phyloP scores from a whole-genome alignment of 2,797 vertebrate genomes.

The Anisognathus igniventris region DNA sequence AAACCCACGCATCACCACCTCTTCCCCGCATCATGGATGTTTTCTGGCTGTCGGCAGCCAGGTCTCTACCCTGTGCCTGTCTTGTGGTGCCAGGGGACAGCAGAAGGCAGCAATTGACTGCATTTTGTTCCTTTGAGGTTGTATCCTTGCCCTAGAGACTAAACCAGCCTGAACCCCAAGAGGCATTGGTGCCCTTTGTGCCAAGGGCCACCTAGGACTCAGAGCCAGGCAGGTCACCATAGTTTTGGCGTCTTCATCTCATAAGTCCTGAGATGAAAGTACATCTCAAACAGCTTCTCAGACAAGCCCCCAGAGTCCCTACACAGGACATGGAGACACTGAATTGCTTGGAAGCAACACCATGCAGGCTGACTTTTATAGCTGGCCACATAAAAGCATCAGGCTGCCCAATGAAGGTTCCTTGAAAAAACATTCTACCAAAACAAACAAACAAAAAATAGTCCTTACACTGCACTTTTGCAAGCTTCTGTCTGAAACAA shows the following conservation, averaged over 20 bases:
- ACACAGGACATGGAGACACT: not conserved
- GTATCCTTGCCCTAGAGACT: not conserved
- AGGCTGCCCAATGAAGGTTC: not conserved
- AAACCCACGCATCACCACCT: not conserved
- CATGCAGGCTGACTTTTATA: not conserved
- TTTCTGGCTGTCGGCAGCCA: not conserved
- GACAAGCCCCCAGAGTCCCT: not conserved
- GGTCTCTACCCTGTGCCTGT: not conserved
- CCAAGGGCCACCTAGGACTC: not conserved
- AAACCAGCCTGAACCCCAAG: not conserved
- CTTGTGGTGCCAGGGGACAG: not conserved
- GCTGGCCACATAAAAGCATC: not conserved
- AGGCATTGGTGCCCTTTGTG: accelerated
- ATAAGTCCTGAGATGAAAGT: not conserved
- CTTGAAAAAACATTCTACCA: not conserved
- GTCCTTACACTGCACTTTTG: not conserved
- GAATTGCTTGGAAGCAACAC: not conserved
- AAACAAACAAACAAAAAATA: not conserved
- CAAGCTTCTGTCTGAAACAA: not conserved
- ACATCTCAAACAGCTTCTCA: not conserved
- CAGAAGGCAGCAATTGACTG: not conserved
- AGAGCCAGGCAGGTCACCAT: not conserved
- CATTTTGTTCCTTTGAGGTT: not conserved
- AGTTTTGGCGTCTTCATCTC: not conserved
- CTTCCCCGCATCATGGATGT: accelerated